Conservation (phyloP, 2,888 invertebrate species). For the Campopleginae sp. region DNA sequence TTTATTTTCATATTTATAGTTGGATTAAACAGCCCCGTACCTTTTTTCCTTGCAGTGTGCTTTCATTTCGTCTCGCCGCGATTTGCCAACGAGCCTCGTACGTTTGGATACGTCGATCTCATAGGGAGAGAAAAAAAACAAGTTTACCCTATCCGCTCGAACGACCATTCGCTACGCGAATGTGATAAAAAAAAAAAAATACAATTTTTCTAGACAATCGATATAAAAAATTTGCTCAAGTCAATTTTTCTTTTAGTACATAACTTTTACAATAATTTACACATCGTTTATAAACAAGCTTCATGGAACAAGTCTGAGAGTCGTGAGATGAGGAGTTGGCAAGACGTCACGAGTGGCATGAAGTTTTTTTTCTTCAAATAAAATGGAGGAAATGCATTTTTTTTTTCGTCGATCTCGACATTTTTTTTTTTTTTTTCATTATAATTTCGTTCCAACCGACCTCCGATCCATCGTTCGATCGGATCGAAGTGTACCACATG, state of each 20-base stretch:
- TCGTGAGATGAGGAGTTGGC: neutral
- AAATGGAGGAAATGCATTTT: conserved; percentile 36
- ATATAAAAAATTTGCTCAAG: conserved; percentile 18
- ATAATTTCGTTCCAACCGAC: conserved; percentile 62
- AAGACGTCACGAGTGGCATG: neutral
- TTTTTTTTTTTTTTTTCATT: conserved; percentile 68
- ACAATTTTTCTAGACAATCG: neutral
- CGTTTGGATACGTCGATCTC: conserved; percentile 48
- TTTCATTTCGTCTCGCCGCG: conserved; percentile 44
- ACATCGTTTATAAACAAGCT: conserved; percentile 25
- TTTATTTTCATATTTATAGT: conserved; percentile 66
- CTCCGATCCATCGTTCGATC: conserved; percentile 76
- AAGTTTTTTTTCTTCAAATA: conserved; percentile 5
- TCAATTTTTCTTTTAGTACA: neutral
- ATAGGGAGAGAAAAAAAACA: conserved; percentile 16
- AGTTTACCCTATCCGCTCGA: conserved; percentile 36
- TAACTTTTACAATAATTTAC: conserved; percentile 39
- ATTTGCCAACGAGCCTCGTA: conserved; percentile 59
- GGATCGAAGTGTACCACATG: conserved; percentile 77
- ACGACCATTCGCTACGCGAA: conserved; percentile 29
- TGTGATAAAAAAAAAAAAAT: conserved; percentile 8
- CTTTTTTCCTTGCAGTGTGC: conserved; percentile 49
- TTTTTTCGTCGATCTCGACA: conserved; percentile 27
- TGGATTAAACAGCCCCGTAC: conserved; percentile 67
- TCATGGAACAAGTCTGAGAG: conserved; percentile 18